phyloP scores from a whole-genome alignment of 2,113 vertebrate species.

The Mandrillus leucophaeus region DNA sequence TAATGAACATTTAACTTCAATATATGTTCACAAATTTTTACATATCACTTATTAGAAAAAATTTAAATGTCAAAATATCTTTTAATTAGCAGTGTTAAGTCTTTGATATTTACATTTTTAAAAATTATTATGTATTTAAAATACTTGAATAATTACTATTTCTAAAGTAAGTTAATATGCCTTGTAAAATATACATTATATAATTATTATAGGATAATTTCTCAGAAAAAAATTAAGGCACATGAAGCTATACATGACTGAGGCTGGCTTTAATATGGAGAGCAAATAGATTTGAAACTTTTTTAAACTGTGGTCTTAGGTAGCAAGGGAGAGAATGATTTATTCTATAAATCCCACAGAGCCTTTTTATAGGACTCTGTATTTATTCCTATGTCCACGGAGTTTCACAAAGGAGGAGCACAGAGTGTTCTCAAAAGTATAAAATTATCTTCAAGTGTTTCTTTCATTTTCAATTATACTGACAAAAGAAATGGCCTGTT shows the following conservation, averaged over 20 bases:
- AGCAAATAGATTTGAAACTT: neutral
- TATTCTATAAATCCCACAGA: neutral
- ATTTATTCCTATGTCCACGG: neutral
- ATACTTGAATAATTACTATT: neutral
- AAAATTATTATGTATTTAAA: neutral
- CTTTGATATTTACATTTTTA: neutral
- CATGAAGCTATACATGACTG: neutral
- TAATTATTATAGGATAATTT: neutral
- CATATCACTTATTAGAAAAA: conserved; percentile 11
- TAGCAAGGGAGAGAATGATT: neutral
- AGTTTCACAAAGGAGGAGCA: neutral
- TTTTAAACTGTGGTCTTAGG: neutral
- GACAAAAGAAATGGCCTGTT: conserved; percentile 62
- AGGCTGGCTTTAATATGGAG: neutral
- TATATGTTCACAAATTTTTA: neutral
- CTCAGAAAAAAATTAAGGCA: neutral
- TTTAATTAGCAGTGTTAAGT: neutral
- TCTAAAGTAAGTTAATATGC: neutral
- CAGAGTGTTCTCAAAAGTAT: neutral
- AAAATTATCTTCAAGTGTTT: neutral
- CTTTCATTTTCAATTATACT: neutral
- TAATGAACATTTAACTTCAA: neutral
- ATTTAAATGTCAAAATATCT: conserved; percentile 32
- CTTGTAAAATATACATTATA: neutral
- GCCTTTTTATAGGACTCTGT: neutral